Percentiles rank a stretch among this genome's conserved stretches.
Evolutionary conservation across 1,140 invertebrate genomes (phyloP).

Genomic region (Leptestheria dahalacensis): DNA sequence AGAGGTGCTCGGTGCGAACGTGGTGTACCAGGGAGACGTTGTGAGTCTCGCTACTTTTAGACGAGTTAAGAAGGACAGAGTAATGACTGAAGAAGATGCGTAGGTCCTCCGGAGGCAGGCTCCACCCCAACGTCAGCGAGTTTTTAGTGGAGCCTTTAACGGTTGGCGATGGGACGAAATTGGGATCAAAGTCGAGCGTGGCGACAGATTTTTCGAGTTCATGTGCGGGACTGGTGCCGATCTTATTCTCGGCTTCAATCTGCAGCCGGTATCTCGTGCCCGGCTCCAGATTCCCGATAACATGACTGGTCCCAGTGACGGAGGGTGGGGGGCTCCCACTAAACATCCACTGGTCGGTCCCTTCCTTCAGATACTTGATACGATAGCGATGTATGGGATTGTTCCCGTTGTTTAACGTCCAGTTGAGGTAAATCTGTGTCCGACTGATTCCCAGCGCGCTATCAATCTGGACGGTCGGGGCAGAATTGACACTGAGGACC

Average conservation of each 20-base stretch:
- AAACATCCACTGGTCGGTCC: constrained; percentile 4
- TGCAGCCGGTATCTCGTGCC: constrained; percentile 18
- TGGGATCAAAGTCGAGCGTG: constrained; percentile 41
- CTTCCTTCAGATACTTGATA: constrained; percentile 31
- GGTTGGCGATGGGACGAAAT: constrained; percentile 55
- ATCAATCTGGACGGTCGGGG: constrained; percentile 52
- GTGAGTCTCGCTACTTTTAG: constrained; percentile 36
- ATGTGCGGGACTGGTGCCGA: constrained; percentile 23
- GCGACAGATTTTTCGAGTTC: background rate
- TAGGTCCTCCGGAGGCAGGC: constrained; percentile 46
- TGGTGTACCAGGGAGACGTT: constrained; percentile 37
- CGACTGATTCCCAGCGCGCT: constrained; percentile 56
- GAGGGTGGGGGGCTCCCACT: background rate
- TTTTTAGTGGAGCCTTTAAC: constrained; percentile 58
- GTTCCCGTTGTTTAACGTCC: constrained; percentile 63
- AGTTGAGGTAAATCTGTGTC: constrained; percentile 58
- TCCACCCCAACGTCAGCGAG: constrained; percentile 63
- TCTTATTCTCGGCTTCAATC: constrained; percentile 26
- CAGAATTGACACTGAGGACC: constrained; percentile 40
- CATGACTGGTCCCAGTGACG: constrained; percentile 12
- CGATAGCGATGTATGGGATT: constrained; percentile 46
- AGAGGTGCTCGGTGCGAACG: constrained; percentile 40
- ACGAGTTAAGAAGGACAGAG: constrained; percentile 29
- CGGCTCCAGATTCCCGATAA: constrained; percentile 19
- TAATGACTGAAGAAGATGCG: constrained; percentile 47